A percentile compares a stretch with the other conserved stretches of the same genome.
phyloP scores from a whole-genome alignment of 2,888 invertebrate species.

The Fragum whitleyi region DNA sequence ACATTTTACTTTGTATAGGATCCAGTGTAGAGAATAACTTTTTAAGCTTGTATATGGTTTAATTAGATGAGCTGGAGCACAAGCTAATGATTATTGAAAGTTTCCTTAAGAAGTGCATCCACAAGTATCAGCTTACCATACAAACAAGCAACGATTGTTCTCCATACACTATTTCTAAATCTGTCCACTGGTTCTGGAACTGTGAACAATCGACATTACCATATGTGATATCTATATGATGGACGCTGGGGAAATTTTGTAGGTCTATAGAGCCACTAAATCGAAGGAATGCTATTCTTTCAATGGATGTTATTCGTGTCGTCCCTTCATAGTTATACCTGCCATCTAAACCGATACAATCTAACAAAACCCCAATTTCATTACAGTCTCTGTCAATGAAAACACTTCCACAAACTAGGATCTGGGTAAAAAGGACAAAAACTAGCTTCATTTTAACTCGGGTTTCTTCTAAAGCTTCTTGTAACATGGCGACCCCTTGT shows the following conservation, averaged over 20 bases:
- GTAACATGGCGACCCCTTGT: neutral
- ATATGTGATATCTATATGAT: neutral
- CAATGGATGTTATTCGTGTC: neutral
- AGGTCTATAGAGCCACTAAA: neutral
- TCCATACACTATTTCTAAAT: neutral
- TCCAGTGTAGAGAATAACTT: too few relatives aligned
- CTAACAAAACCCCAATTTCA: neutral
- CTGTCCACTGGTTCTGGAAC: neutral
- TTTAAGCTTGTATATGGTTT: too few relatives aligned
- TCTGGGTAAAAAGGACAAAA: neutral
- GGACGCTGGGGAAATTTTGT: neutral
- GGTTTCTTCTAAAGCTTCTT: neutral
- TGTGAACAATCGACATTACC: neutral
- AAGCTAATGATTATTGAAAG: too few relatives aligned
- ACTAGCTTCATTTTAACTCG: neutral
- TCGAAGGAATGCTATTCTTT: slow-evolving; percentile 1
- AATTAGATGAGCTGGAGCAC: too few relatives aligned
- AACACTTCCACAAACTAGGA: neutral
- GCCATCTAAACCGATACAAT: neutral
- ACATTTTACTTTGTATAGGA: too few relatives aligned
- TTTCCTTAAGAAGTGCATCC: too few relatives aligned
- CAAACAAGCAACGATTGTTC: neutral
- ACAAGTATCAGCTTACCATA: neutral
- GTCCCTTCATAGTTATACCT: neutral
- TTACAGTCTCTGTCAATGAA: neutral